Evolutionary conservation across 2,113 vertebrate genomes (phyloP), one percentile per base, ranked within the genome.

Genomic region (Tichodroma muraria): DNA sequence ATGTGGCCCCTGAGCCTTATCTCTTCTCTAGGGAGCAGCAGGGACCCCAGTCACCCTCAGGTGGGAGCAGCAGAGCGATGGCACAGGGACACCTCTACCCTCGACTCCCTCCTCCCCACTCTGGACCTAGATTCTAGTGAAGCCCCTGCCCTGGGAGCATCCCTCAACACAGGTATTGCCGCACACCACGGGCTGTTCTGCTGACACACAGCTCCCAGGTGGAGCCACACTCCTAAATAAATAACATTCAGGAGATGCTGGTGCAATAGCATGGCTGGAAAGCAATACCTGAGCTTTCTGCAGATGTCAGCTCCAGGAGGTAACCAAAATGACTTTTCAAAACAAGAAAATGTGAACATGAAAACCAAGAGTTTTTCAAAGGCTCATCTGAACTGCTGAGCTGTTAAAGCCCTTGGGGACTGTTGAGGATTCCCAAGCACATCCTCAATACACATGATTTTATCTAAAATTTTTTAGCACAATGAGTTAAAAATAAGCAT

Each of bases 51-150:
- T 8, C 90, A 95, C 53, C 95, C 54, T 18, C 79, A 33, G 86
- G 93, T 94, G 92, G 88, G 90, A 96, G 90, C 88, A 47, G 85
- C 88, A 88, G 66, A 93, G 90, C 4, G 8, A 94, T 95, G 96
- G 64, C 82, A 85, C 54, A 91, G 90, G 88, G 88, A 66, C 82
- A 70, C 15, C 64, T 93, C 90, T 22, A 80, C 40, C 82, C 90
- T 96, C 59, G 5, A 37, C 54, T 80, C 59, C 60, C 88, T 96
- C 72, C 72, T 88, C 6, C 50, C 82, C 47, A 2, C 23, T 85
- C 30, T 0, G 24, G 96, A 95, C 63, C 68, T 66, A 86, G 85
- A 65, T 93, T 91, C 63, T 95, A 96, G 92, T 3, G 52, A 93
- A 93, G 85, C 14, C 82, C 78, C 53, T 38, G 42, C 95, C 61